Evolutionary conservation across 2,888 invertebrate genomes (phyloP).

Genomic region (Cheiracanthium punctorium): DNA sequence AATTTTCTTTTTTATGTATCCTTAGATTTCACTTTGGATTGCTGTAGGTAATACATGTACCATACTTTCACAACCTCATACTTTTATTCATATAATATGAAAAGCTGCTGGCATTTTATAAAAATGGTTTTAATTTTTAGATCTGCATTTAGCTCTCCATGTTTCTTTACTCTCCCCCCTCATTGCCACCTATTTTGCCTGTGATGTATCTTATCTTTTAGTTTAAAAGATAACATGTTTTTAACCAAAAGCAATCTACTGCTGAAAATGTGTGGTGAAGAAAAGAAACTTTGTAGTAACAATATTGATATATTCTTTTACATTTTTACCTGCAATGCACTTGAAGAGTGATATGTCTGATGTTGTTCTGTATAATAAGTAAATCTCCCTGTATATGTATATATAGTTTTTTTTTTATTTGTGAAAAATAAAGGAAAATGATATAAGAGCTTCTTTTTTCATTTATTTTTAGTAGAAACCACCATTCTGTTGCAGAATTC

Average conservation of each 20-base stretch:
- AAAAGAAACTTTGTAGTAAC: slow-evolving; percentile 32
- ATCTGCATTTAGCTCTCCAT: slow-evolving; percentile 32
- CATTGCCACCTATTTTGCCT: slow-evolving; percentile 44
- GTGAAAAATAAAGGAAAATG: slow-evolving; percentile 56
- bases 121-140: too few relatives aligned
- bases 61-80: too few relatives aligned
- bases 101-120: too few relatives aligned
- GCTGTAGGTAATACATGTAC: too few relatives aligned
- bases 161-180: slow-evolving; percentile 24
- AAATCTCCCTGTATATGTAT: slow-evolving; percentile 49
- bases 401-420: slow-evolving; percentile 56
- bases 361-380: slow-evolving; percentile 45
- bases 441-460: too few relatives aligned
- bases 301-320: slow-evolving; percentile 67
- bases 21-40: too few relatives aligned
- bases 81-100: too few relatives aligned
- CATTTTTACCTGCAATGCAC: slow-evolving; percentile 63
- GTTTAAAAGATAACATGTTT: not conserved
- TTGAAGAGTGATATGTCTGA: slow-evolving; percentile 41
- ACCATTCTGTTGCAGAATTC: too few relatives aligned
- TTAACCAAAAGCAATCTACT: not conserved
- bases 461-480: too few relatives aligned
- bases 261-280: not conserved
- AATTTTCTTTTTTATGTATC: too few relatives aligned
- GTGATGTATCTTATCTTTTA: slow-evolving; percentile 32